A percentile compares a stretch with the other conserved stretches of the same genome.
Conservation (phyloP, 2,113 vertebrate genomes). For the Ictalurus furcatus region DNA sequence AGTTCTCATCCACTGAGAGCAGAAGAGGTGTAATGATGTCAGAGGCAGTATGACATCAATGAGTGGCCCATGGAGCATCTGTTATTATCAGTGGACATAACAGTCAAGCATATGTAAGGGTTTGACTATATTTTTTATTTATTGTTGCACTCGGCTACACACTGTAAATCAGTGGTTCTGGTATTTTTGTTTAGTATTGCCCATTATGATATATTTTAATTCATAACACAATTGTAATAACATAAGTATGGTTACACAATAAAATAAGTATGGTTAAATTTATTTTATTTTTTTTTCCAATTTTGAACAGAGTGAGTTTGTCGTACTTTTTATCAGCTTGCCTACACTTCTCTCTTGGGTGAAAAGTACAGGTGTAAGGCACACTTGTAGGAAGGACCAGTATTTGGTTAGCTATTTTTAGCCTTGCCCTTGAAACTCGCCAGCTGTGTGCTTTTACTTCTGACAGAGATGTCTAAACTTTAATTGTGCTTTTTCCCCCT, state of each 20-base stretch:
- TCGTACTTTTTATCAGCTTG: not conserved
- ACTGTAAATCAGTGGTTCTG: not conserved
- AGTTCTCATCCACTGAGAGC: slow-evolving; percentile 39
- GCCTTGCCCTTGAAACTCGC: slow-evolving; percentile 45
- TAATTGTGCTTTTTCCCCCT: slow-evolving; percentile 22
- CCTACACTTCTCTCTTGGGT: slow-evolving; percentile 13
- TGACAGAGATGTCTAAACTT: slow-evolving; percentile 26
- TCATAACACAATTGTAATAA: not conserved
- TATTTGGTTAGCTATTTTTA: slow-evolving; percentile 57
- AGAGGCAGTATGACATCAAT: slow-evolving; percentile 48
- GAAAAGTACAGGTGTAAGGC: slow-evolving; percentile 47
- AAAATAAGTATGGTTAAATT: not conserved
- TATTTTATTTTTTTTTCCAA: too few relatives aligned
- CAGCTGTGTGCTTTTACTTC: slow-evolving; percentile 42
- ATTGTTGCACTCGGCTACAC: not conserved
- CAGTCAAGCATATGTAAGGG: slow-evolving; percentile 30
- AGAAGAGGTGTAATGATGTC: slow-evolving; percentile 37
- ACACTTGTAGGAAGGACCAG: slow-evolving; percentile 17
- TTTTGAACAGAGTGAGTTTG: not conserved
- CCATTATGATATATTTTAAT: not conserved
- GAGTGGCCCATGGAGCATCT: slow-evolving; percentile 7
- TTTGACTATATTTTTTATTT: not conserved
- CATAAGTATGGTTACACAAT: too few relatives aligned
- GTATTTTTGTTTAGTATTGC: not conserved
- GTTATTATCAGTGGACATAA: slow-evolving; percentile 13